Evolutionary conservation across 1,140 invertebrate species (phyloP).

Genomic region (Papilio helenus): DNA sequence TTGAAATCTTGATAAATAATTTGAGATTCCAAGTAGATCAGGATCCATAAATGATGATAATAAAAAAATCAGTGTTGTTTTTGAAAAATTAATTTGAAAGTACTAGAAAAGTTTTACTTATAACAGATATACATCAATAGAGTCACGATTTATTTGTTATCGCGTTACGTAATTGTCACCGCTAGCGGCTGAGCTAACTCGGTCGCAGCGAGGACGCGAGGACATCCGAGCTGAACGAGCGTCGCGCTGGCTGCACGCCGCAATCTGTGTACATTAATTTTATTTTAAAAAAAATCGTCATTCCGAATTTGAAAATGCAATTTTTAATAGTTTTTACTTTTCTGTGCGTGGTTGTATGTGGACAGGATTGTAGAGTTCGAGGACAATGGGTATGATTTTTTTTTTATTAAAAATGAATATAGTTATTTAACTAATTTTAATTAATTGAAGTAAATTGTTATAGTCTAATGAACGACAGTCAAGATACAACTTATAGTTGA

Average conservation of each 20-base stretch:
- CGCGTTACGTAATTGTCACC: slow-evolving; percentile 33
- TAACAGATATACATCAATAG: slow-evolving; percentile 14
- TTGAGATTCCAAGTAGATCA: neutral
- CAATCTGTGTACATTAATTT: neutral
- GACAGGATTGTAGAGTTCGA: slow-evolving; percentile 62
- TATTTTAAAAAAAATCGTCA: slow-evolving; percentile 41
- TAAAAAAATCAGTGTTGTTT: neutral
- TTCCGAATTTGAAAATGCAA: slow-evolving; percentile 24
- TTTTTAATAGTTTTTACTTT: slow-evolving; percentile 42
- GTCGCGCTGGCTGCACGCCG: slow-evolving; percentile 12
- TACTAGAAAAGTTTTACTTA: neutral
- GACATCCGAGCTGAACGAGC: slow-evolving; percentile 17
- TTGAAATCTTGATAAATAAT: too few relatives aligned
- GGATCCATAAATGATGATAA: neutral
- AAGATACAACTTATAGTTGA: too few relatives aligned
- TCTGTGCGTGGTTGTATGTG: slow-evolving; percentile 42
- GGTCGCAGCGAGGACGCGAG: slow-evolving; percentile 26
- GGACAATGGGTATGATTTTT: slow-evolving; percentile 56
- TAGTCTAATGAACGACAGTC: too few relatives aligned
- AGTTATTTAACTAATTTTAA: neutral
- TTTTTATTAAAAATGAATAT: neutral
- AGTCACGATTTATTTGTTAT: slow-evolving; percentile 32
- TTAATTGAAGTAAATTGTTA: too few relatives aligned
- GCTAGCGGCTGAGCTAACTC: slow-evolving; percentile 26
- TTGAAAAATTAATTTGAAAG: neutral